Evolutionary conservation across 2,113 vertebrate genomes (phyloP), one percentile per base, ranked within the genome.

Genomic region (Gnathonemus echidnorhynchus): DNA sequence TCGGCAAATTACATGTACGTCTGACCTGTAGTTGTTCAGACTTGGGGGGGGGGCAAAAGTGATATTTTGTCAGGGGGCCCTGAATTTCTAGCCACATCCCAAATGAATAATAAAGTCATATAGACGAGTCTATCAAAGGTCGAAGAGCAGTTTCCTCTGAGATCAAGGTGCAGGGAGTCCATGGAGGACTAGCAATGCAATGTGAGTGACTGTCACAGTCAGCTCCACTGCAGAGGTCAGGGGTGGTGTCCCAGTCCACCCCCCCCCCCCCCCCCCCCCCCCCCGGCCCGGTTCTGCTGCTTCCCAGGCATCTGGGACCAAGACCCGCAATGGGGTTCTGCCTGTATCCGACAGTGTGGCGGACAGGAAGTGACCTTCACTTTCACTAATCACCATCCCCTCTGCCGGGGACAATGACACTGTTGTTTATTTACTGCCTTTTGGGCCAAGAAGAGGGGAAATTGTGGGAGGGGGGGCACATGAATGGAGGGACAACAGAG

Each of bases 401-500:
- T 24, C 15, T 42, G 49, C 49, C 8, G 3, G 24, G 74, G 74
- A 84, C 31, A 17, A 84, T 46, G 49, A 5, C 35, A 17, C 70
- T 77, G 70, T 56, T 84, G 39, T 89, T 48, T 45, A 46, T 85
- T 24, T 58, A 24, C 50, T 70, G 56, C 88, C 46, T 70, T 88
- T 74, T 31, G 24, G 66, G 62, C 19, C 49, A 10, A 17, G 48
- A 17, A 66, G 45, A 77, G 24, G 31, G 49, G 52, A 39, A 42
- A 42, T 58, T 88, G 53, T 62, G 35, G 53, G 31, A 31, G 42
- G 39, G 35, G 66, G 31, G 46, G 80, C 11, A 52, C 35, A 48
- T 17, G 45, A 89, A 89, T 48, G 88, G n/a, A 83, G 17, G 52
- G 77, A 84, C 80, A 56, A 89, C 27, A 53, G 31, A 53, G 49